Conservation (phyloP, 2,888 invertebrate genomes). For the Parnassius smintheus region DNA sequence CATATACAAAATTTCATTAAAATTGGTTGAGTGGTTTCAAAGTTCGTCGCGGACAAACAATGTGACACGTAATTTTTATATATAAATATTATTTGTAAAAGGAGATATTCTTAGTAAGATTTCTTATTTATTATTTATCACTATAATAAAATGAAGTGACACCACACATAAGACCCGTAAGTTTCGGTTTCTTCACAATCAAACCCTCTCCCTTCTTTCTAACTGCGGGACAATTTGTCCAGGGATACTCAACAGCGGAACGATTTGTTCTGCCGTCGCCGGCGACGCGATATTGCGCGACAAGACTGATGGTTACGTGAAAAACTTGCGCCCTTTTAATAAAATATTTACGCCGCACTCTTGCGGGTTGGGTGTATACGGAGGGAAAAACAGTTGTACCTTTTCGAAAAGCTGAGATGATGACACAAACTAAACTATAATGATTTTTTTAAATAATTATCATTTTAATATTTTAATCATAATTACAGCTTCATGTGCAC, state of each 20-base stretch:
- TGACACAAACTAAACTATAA: background rate
- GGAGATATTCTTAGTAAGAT: no score
- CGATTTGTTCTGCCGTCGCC: constrained; percentile 63
- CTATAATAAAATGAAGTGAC: background rate
- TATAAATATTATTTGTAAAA: no score
- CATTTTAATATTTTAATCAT: no score
- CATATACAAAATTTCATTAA: no score
- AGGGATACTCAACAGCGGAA: constrained; percentile 30
- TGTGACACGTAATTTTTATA: no score
- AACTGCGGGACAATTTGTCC: constrained; percentile 25
- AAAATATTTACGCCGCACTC: constrained; percentile 56
- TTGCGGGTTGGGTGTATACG: constrained; percentile 3
- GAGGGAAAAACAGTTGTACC: background rate
- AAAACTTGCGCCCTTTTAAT: constrained; percentile 55
- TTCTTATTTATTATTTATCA: no score
- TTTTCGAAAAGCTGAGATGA: background rate
- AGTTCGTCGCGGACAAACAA: no score
- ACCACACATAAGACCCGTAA: constrained; percentile 3
- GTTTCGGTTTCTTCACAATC: constrained; percentile 17
- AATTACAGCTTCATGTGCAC: no score
- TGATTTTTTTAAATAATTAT: no score
- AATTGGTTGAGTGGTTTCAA: no score
- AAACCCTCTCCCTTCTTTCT: constrained; percentile 22
- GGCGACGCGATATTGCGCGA: constrained; percentile 56
- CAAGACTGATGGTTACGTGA: constrained; percentile 59